Percentiles rank a stretch among this genome's conserved stretches.
Evolutionary conservation across 2,888 invertebrate species (phyloP).

Genomic region (Frankliniella intonsa): DNA sequence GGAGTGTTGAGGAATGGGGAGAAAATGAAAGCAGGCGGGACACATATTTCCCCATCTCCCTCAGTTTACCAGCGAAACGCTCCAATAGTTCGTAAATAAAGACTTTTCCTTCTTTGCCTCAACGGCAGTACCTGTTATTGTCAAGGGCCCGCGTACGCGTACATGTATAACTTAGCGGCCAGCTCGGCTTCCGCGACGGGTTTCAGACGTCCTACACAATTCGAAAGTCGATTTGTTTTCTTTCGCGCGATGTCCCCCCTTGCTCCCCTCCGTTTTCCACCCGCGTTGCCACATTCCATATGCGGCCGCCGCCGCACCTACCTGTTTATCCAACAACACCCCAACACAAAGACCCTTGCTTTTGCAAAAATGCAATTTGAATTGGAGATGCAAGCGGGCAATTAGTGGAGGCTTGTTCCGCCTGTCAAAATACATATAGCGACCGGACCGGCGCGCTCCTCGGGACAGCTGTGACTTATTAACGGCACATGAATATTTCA

Average conservation of each 20-base stretch:
- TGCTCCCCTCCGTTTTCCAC: too few species aligned
- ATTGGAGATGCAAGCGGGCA: slow-evolving; percentile 10
- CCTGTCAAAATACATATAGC: background rate
- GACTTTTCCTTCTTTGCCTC: background rate
- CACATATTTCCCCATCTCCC: background rate
- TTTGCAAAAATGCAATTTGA: slow-evolving; percentile 2
- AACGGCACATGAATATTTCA: slow-evolving; percentile 4
- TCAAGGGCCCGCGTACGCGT: too few species aligned
- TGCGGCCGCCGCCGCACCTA: background rate
- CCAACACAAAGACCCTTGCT: background rate
- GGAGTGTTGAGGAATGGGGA: background rate
- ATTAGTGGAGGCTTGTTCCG: slow-evolving; percentile 10
- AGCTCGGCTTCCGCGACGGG: too few species aligned
- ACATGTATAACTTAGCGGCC: too few species aligned
- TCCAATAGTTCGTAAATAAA: background rate
- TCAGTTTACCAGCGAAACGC: background rate
- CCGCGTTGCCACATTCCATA: too few species aligned
- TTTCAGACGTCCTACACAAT: too few species aligned
- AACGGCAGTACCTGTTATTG: too few species aligned
- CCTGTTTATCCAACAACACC: background rate
- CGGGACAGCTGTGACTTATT: slow-evolving; percentile 4
- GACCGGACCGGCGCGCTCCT: too few species aligned
- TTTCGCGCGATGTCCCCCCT: too few species aligned
- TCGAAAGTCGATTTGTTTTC: too few species aligned
- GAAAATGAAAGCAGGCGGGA: background rate